These are phyloP conservation scores for Anabacerthia variegaticeps DNA, from an alignment of 2,797 vertebrate genomes.

Conservation along the genomic window DNA sequence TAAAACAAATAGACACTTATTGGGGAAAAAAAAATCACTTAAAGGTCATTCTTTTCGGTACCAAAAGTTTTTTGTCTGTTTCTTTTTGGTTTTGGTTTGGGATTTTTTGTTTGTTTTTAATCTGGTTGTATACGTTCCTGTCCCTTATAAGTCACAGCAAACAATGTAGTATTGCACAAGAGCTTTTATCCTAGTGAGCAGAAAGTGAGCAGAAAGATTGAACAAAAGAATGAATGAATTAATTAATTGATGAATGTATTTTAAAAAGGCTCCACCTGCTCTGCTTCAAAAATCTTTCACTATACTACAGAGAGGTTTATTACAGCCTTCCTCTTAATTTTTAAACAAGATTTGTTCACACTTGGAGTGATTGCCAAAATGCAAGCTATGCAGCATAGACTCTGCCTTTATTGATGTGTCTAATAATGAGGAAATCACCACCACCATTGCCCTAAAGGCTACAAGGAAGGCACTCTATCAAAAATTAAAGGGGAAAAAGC, in stretches of 20 bases:
- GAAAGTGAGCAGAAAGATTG: conserved; percentile 50
- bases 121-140: background rate
- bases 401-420: background rate
- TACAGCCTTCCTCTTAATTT: background rate
- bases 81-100: too few relatives aligned
- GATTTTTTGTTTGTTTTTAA: background rate
- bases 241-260: conserved; percentile 64
- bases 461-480: background rate
- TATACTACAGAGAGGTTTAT: background rate
- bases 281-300: conserved; percentile 53
- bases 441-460: background rate
- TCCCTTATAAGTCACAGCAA: conserved; percentile 4
- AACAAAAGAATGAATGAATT: conserved; percentile 64
- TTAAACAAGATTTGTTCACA: background rate
- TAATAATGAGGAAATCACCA: background rate
- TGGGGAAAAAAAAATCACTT: background rate
- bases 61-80: background rate
- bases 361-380: background rate
- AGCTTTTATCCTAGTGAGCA: conserved; percentile 48
- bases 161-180: background rate
- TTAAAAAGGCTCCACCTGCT: conserved; percentile 55
- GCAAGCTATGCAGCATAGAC: background rate
- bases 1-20: background rate
- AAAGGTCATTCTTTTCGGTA: background rate
- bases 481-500: background rate